Evolutionary conservation across 2,113 vertebrate genomes (phyloP).

Genomic region (Malaclemys terrapin): DNA sequence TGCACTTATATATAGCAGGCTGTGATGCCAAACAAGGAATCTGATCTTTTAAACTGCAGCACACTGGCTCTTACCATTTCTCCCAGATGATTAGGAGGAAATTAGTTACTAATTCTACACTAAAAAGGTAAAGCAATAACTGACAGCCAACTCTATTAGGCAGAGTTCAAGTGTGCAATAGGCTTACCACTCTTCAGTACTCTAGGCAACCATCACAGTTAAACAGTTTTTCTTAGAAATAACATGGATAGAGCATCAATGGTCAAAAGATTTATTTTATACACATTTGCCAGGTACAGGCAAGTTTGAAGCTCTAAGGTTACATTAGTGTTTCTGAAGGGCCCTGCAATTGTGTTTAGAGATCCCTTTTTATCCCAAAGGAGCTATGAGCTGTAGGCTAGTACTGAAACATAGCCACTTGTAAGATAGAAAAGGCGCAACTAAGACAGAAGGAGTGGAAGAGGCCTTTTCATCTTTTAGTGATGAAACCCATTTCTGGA

Average conservation of each 20-base stretch:
- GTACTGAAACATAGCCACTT: slow-evolving; percentile 7
- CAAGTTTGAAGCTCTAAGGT: not conserved
- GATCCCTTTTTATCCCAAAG: not conserved
- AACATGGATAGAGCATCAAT: not conserved
- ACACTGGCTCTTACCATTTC: not conserved
- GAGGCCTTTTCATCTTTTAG: not conserved
- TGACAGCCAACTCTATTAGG: not conserved
- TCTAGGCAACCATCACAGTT: not conserved
- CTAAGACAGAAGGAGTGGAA: not conserved
- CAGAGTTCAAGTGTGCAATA: not conserved
- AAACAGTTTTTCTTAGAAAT: not conserved
- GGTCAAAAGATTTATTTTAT: not conserved
- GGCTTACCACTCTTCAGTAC: not conserved
- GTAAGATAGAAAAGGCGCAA: not conserved
- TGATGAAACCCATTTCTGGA: not conserved
- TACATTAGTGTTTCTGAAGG: not conserved
- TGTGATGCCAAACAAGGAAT: not conserved
- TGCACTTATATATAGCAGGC: not conserved
- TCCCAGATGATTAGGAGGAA: not conserved
- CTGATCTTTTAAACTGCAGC: not conserved
- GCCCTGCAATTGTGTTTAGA: not conserved
- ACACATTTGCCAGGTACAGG: not conserved
- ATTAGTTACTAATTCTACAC: not conserved
- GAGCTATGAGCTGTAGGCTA: not conserved
- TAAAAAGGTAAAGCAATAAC: not conserved